Percentiles rank a stretch among this genome's conserved stretches.
Evolutionary conservation across 2,797 vertebrate genomes (phyloP).

Genomic region (Catharus ustulatus): DNA sequence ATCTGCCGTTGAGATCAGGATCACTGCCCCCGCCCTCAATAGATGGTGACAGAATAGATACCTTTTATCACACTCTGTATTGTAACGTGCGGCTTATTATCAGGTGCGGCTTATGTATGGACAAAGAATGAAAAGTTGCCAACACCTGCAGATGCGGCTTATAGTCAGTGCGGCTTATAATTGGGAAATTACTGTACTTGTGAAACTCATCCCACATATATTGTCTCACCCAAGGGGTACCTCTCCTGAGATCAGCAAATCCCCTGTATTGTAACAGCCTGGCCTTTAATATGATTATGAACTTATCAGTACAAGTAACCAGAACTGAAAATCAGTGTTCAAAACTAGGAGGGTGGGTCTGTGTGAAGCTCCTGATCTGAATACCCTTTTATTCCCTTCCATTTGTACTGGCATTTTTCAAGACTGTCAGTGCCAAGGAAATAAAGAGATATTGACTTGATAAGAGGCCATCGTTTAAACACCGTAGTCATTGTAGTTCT

Average conservation of each 20-base stretch:
- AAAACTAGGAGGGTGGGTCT: not conserved
- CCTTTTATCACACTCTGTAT: too few species aligned
- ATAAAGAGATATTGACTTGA: constrained; percentile 28
- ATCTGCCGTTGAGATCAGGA: too few species aligned
- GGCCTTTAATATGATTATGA: not conserved
- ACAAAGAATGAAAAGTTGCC: too few species aligned
- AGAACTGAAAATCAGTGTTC: not conserved
- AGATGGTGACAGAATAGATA: too few species aligned
- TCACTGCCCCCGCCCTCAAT: too few species aligned
- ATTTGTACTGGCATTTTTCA: constrained; percentile 38
- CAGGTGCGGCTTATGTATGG: too few species aligned
- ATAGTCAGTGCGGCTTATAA: too few species aligned
- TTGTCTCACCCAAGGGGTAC: not conserved
- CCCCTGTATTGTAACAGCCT: not conserved
- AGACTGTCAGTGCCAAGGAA: constrained; percentile 8
- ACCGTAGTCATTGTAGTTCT: not conserved
- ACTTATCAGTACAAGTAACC: not conserved
- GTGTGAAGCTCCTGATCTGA: not conserved
- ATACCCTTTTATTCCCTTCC: not conserved
- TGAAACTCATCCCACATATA: not conserved
- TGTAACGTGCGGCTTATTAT: too few species aligned
- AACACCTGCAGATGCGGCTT: too few species aligned
- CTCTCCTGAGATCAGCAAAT: not conserved
- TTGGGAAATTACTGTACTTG: not conserved
- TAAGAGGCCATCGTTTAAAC: constrained; percentile 9